Evolutionary conservation across 2,797 vertebrate species (phyloP).

Genomic region (Pantherophis vulpinus): DNA sequence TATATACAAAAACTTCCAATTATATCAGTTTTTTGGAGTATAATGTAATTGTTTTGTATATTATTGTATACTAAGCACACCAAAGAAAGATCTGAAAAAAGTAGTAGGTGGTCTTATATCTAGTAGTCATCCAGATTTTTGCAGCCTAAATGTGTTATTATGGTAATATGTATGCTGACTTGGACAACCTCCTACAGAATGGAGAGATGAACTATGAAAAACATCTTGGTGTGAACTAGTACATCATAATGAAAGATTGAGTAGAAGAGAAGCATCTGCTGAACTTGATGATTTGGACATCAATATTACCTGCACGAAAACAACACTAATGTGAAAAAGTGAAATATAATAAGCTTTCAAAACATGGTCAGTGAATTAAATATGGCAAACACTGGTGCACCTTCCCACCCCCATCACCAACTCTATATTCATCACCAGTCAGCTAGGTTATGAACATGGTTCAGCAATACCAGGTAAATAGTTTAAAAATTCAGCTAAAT

Average conservation of each 20-base stretch:
- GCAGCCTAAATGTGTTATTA: neutral
- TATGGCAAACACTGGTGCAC: neutral
- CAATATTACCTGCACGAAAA: neutral
- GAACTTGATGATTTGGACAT: neutral
- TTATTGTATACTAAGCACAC: neutral
- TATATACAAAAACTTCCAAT: neutral
- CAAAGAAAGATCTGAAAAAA: neutral
- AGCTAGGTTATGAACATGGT: neutral
- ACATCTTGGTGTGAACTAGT: neutral
- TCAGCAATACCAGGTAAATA: neutral
- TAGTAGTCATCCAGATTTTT: neutral
- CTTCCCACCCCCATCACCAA: neutral
- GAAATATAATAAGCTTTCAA: neutral
- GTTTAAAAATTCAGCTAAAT: neutral
- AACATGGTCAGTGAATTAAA: neutral
- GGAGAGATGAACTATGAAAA: neutral
- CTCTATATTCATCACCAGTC: neutral
- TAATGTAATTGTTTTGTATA: neutral
- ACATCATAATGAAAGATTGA: neutral
- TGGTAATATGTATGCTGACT: neutral
- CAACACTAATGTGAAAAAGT: neutral
- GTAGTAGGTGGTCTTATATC: neutral
- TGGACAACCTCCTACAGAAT: neutral
- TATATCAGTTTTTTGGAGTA: neutral
- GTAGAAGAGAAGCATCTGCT: neutral